These are phyloP conservation scores for Oncopodura yosiiana DNA, from an alignment of 1,140 invertebrate genomes.

Conservation along the genomic window DNA sequence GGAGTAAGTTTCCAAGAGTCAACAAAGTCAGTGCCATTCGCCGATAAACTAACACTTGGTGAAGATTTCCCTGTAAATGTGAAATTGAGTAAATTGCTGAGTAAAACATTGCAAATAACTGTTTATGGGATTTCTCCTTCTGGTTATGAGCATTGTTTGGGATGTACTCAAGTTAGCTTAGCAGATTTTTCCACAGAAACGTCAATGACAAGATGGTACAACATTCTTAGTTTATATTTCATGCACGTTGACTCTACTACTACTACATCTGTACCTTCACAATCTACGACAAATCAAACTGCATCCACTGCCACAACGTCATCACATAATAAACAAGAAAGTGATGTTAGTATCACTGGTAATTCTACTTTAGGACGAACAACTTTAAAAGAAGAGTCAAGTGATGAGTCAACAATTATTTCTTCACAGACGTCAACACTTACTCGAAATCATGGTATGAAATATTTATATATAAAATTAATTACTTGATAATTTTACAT, in stretches of 20 bases:
- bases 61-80: slow-evolving; percentile 68
- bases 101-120: slow-evolving; percentile 81
- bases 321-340: slow-evolving; percentile 45
- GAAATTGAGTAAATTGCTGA: slow-evolving; percentile 60
- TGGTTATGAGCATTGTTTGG: slow-evolving; percentile 70
- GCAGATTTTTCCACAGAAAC: slow-evolving; percentile 81
- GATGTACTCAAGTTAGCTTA: slow-evolving; percentile 86
- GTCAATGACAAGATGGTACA: slow-evolving; percentile 83
- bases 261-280: slow-evolving; percentile 2
- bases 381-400: slow-evolving; percentile 72
- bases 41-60: slow-evolving; percentile 66
- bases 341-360: slow-evolving; percentile 38
- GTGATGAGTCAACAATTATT: slow-evolving; percentile 91
- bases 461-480: slow-evolving; percentile 3
- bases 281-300: slow-evolving; percentile 4
- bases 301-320: slow-evolving; percentile 18
- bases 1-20: slow-evolving; percentile 53
- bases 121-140: slow-evolving; percentile 56
- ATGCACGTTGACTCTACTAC: slow-evolving; percentile 51
- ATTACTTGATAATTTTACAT: not conserved
- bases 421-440: slow-evolving; percentile 91
- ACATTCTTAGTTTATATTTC: slow-evolving; percentile 78
- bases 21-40: slow-evolving; percentile 60
- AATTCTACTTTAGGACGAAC: slow-evolving; percentile 36
- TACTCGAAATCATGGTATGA: slow-evolving; percentile 75